Evolutionary conservation across 1,140 invertebrate species (phyloP).

Genomic region (Portunus trituberculatus): DNA sequence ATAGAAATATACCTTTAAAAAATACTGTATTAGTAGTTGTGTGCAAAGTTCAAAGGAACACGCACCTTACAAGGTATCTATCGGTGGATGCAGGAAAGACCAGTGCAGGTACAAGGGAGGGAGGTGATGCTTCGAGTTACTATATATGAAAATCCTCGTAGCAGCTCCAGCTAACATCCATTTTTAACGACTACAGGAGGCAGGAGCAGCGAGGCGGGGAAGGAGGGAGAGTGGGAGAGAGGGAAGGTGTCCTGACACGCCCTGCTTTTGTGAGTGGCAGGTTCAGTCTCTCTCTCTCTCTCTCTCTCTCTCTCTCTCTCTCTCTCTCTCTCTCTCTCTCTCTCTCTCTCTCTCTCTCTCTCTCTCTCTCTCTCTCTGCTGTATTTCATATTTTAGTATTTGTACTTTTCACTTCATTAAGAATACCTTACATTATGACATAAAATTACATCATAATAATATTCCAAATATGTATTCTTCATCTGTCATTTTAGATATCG

Average conservation of each 20-base stretch:
- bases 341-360: not conserved
- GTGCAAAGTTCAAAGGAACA: no score
- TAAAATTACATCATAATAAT: no score
- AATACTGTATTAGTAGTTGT: no score
- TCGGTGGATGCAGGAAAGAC: not conserved
- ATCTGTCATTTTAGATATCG: no score
- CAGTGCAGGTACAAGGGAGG: not conserved
- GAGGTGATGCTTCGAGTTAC: not conserved
- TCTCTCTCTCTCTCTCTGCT: not conserved
- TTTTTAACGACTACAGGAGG: not conserved
- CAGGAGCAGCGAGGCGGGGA: not conserved
- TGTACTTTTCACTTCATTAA: no score
- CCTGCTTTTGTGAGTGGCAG: not conserved
- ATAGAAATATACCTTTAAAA: no score
- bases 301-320: not conserved
- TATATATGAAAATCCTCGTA: conserved; percentile 10
- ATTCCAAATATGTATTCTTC: no score
- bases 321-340: not conserved
- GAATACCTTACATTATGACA: no score
- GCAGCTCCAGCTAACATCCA: not conserved
- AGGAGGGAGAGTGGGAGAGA: not conserved
- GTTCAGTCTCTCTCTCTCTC: not conserved
- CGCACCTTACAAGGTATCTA: no score
- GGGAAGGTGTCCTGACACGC: not conserved
- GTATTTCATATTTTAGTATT: no score